A percentile compares a stretch with the other conserved stretches of the same genome.
Conservation (phyloP, 2,888 invertebrate species). For the Macaria notata region DNA sequence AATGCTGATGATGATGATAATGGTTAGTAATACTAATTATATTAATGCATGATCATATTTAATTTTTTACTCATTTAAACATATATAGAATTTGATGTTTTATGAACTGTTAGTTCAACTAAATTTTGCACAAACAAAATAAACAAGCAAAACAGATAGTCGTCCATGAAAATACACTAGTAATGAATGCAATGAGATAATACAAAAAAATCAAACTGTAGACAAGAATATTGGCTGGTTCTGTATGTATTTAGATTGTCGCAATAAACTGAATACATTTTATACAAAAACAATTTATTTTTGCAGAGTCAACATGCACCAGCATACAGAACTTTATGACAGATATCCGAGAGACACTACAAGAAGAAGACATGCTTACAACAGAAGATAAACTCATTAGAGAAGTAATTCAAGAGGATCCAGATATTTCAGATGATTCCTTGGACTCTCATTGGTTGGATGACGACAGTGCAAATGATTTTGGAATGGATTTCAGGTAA, state of each 20-base stretch:
- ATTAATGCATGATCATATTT: no score
- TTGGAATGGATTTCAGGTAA: slow-evolving; percentile 61
- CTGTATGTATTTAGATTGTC: no score
- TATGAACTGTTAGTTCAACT: no score
- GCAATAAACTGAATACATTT: not conserved
- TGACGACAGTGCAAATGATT: slow-evolving; percentile 64
- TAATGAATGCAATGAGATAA: no score
- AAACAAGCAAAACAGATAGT: no score
- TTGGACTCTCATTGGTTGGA: slow-evolving; percentile 72
- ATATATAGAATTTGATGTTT: no score
- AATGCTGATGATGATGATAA: slow-evolving; percentile 63
- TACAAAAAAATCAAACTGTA: no score
- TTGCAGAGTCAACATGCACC: slow-evolving; percentile 72
- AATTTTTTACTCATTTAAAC: no score
- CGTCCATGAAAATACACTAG: no score
- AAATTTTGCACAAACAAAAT: no score
- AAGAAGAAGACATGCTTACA: slow-evolving; percentile 61
- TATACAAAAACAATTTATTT: not conserved
- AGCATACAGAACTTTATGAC: slow-evolving; percentile 74
- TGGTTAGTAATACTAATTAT: slow-evolving; percentile 45
- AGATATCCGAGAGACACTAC: slow-evolving; percentile 50
- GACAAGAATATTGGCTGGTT: no score
- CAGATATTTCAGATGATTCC: slow-evolving; percentile 68
- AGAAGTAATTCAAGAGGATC: slow-evolving; percentile 69
- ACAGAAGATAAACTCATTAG: slow-evolving; percentile 64